Conservation (phyloP, 2,888 invertebrate species). For the Drosophila peninsularis region DNA sequence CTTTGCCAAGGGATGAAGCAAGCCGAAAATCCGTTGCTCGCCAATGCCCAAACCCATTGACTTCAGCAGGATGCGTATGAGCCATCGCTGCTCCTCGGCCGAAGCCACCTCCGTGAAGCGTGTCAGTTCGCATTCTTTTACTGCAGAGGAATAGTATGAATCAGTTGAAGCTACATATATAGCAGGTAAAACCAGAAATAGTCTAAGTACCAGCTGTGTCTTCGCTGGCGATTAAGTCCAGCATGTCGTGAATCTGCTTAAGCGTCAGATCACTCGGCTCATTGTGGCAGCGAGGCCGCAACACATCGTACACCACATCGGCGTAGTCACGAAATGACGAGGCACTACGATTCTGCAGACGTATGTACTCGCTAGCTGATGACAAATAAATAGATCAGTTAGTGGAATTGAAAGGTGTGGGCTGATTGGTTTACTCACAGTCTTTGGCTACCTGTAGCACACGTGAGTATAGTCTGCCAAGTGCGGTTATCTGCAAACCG, state of each 20-base stretch:
- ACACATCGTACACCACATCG: conserved; percentile 90
- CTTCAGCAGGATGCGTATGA: conserved; percentile 94
- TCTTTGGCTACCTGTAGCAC: conserved; percentile 90
- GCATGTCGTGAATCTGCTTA: conserved; percentile 89
- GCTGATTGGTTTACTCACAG: conserved; percentile 82
- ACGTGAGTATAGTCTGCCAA: conserved; percentile 89
- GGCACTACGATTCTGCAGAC: conserved; percentile 68
- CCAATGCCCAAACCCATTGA: conserved; percentile 92
- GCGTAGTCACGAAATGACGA: conserved; percentile 89
- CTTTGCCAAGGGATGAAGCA: conserved; percentile 92
- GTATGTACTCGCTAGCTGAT: conserved; percentile 85
- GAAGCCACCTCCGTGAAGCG: conserved; percentile 89
- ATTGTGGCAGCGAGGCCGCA: conserved; percentile 86
- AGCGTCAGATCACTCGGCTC: conserved; percentile 87
- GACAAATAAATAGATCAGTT: not conserved
- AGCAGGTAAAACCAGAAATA: not conserved
- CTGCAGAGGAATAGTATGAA: conserved; percentile 42
- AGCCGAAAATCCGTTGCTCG: conserved; percentile 88
- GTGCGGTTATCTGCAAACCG: conserved; percentile 91
- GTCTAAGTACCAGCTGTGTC: conserved; percentile 86
- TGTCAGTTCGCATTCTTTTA: conserved; percentile 88
- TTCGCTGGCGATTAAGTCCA: conserved; percentile 90
- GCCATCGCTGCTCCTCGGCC: conserved; percentile 94
- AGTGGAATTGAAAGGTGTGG: not conserved
- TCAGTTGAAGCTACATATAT: too few relatives aligned